phyloP scores from a whole-genome alignment of 2,113 vertebrate species.

The Oostethus manadensis region DNA sequence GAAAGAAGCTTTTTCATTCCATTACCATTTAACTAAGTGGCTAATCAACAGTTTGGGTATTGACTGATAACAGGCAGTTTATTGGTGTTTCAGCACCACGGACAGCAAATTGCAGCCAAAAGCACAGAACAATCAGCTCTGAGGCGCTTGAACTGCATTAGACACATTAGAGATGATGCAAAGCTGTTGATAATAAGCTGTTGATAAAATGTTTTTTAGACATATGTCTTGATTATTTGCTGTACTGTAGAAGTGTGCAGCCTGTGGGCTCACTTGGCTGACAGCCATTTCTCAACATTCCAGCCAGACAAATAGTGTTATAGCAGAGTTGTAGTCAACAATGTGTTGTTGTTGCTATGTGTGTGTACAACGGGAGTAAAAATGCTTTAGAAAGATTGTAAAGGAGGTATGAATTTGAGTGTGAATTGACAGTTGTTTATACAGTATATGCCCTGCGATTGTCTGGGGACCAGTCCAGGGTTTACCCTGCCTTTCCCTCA shows the following conservation, averaged over 20 bases:
- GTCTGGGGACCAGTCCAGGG: too few species aligned
- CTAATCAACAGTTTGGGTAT: background rate
- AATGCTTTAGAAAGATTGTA: slow-evolving; percentile 2
- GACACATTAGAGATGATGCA: background rate
- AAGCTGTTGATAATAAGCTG: background rate
- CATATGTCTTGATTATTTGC: background rate
- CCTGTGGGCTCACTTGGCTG: slow-evolving; percentile 15
- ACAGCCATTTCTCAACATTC: slow-evolving; percentile 1
- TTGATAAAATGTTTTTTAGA: background rate
- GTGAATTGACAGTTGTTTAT: too few species aligned
- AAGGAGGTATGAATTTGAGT: too few species aligned
- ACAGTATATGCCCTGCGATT: too few species aligned
- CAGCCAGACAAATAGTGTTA: slow-evolving; percentile 10
- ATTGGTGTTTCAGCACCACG: slow-evolving; percentile 48
- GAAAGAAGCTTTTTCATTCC: background rate
- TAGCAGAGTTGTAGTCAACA: background rate
- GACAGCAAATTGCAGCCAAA: slow-evolving; percentile 34
- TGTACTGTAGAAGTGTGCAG: background rate
- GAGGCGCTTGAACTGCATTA: too few species aligned
- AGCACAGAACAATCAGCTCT: background rate
- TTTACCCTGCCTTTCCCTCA: too few species aligned
- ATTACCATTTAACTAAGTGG: background rate
- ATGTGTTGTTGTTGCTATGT: slow-evolving; percentile 11
- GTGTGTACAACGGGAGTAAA: background rate
- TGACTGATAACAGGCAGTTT: background rate